A percentile compares a stretch with the other conserved stretches of the same genome.
Evolutionary conservation across 2,113 vertebrate genomes (phyloP).

Genomic region (Rhinolophus ferrumequinum): DNA sequence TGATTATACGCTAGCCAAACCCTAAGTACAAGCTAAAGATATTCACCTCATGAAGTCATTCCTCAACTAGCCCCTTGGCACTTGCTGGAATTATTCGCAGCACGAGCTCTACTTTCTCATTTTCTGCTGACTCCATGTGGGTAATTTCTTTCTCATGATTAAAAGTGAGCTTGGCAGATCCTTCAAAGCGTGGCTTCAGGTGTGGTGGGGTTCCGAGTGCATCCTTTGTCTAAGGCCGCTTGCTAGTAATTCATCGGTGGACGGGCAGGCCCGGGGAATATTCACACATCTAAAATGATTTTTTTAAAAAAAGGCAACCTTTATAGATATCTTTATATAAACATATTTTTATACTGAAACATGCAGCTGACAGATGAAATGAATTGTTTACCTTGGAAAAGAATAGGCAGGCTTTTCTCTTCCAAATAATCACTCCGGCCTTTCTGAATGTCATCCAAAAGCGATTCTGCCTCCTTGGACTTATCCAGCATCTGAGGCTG

Average conservation of each 20-base stretch:
- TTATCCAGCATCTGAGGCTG: slow-evolving; percentile 90
- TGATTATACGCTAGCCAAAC: slow-evolving; percentile 84
- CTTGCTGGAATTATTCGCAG: slow-evolving; percentile 86
- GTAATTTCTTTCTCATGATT: slow-evolving; percentile 88
- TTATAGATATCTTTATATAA: slow-evolving; percentile 78
- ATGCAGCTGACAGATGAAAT: slow-evolving; percentile 80
- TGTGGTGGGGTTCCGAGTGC: slow-evolving; percentile 74
- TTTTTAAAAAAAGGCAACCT: slow-evolving; percentile 78
- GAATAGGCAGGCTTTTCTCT: slow-evolving; percentile 87
- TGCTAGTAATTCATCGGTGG: slow-evolving; percentile 76
- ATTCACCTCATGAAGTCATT: slow-evolving; percentile 90
- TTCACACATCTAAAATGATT: slow-evolving; percentile 74
- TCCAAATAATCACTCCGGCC: slow-evolving; percentile 85
- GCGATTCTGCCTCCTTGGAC: slow-evolving; percentile 86
- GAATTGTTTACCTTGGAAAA: slow-evolving; percentile 89
- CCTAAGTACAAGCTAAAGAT: slow-evolving; percentile 87
- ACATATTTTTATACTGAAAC: slow-evolving; percentile 80
- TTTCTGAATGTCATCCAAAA: slow-evolving; percentile 89
- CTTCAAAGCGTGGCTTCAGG: slow-evolving; percentile 87
- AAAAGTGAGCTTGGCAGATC: slow-evolving; percentile 88
- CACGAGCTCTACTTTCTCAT: slow-evolving; percentile 87
- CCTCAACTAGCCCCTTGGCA: slow-evolving; percentile 90
- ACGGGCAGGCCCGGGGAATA: slow-evolving; percentile 35
- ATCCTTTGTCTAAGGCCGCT: slow-evolving; percentile 86
- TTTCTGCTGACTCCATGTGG: slow-evolving; percentile 89